phyloP scores from a whole-genome alignment of 2,797 vertebrate genomes.

The Acrossocheilus wenchowensis region DNA sequence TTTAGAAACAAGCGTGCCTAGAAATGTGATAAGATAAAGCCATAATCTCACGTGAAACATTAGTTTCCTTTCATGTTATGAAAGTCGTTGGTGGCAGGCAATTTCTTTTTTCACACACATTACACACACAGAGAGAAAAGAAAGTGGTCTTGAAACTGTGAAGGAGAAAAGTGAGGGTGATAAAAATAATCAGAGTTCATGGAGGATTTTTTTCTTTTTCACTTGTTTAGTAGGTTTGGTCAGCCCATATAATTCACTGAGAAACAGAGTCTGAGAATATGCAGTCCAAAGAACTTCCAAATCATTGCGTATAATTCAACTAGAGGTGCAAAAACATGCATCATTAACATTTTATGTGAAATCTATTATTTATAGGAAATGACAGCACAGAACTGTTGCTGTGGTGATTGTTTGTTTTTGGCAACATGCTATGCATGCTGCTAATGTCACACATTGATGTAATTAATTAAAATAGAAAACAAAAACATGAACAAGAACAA shows the following conservation, averaged over 20 bases:
- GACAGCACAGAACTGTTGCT: no score
- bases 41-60: neutral
- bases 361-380: neutral
- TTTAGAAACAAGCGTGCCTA: neutral
- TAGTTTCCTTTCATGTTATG: neutral
- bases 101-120: neutral
- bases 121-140: neutral
- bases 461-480: neutral
- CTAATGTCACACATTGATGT: neutral
- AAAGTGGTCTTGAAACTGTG: neutral
- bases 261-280: constrained; percentile 1
- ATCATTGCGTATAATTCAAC: neutral
- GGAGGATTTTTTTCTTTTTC: neutral
- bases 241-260: neutral
- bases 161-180: constrained; percentile 3
- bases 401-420: no score
- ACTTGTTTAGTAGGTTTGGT: constrained; percentile 14
- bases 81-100: neutral
- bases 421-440: neutral
- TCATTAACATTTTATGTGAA: neutral
- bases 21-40: neutral
- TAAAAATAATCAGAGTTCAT: constrained; percentile 9
- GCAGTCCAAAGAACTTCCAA: neutral
- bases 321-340: neutral
- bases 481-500: neutral